Percentiles rank a stretch among this genome's conserved stretches.
These are phyloP conservation scores for Rhincodon typus DNA, from an alignment of 2,797 vertebrate species.

Conservation along the genomic window DNA sequence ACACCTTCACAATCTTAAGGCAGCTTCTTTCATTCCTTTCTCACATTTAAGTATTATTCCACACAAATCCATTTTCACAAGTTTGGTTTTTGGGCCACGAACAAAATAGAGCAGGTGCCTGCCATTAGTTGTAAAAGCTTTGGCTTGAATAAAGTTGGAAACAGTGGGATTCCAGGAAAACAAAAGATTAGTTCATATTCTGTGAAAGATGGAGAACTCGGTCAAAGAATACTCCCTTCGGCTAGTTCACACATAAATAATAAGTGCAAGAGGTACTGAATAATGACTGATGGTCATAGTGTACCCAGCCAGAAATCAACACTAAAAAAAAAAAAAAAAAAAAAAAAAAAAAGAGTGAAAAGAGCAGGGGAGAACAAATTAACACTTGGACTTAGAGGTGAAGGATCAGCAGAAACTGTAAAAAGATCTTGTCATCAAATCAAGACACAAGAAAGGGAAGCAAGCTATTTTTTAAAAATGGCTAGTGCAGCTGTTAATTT, in stretches of 20 bases:
- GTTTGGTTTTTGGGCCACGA: neutral
- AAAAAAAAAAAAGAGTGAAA: too few relatives aligned
- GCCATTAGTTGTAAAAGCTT: neutral
- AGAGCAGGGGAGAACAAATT: neutral
- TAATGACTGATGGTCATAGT: neutral
- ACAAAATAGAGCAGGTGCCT: neutral
- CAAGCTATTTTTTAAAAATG: too few relatives aligned
- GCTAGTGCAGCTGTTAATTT: neutral
- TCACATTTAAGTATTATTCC: neutral
- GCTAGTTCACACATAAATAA: neutral
- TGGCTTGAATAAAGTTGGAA: neutral
- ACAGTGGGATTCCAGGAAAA: neutral
- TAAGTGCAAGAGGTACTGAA: neutral
- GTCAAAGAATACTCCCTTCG: slow-evolving; percentile 1
- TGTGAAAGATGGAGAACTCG: neutral
- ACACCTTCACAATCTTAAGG: neutral
- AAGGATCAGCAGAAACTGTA: neutral
- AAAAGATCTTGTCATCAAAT: neutral
- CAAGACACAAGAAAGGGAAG: neutral
- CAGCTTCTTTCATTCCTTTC: neutral
- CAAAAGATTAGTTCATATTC: neutral
- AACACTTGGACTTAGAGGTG: neutral
- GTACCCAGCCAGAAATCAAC: neutral
- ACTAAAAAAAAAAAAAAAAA: neutral
- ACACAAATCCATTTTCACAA: neutral